These are phyloP conservation scores for Macroramphosus scolopax DNA, from an alignment of 2,797 vertebrate genomes.

Conservation along the genomic window DNA sequence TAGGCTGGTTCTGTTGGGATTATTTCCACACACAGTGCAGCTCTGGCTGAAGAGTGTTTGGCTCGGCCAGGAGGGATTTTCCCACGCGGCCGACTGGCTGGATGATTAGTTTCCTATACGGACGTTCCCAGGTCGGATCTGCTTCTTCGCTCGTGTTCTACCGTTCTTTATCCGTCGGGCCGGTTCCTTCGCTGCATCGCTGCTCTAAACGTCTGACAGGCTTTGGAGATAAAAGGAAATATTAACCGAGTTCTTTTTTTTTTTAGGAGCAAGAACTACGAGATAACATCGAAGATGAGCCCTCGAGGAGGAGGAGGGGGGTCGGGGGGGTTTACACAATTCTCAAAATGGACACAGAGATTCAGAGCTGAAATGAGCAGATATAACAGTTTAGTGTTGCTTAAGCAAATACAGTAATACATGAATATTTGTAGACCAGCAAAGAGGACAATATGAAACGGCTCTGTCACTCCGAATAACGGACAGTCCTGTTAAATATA, in stretches of 20 bases:
- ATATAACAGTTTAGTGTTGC: constrained; percentile 24
- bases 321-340: too few relatives aligned
- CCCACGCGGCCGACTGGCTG: constrained; percentile 28
- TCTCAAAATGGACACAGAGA: constrained; percentile 13
- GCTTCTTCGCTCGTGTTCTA: constrained; percentile 7
- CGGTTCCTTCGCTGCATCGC: background rate
- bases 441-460: constrained; percentile 27
- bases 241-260: too few relatives aligned
- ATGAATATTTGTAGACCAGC: constrained; percentile 37
- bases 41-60: constrained; percentile 10
- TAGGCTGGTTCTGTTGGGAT: constrained; percentile 21
- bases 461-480: too few relatives aligned
- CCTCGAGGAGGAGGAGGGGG: too few relatives aligned
- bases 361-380: constrained; percentile 10
- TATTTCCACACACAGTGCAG: too few relatives aligned
- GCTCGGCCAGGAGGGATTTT: constrained; percentile 38
- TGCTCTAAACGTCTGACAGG: constrained; percentile 42
- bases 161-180: constrained; percentile 19
- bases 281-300: too few relatives aligned
- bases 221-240: constrained; percentile 12
- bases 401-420: constrained; percentile 8
- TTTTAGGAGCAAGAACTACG: too few relatives aligned
- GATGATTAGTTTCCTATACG: constrained; percentile 21
- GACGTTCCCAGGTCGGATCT: constrained; percentile 15
- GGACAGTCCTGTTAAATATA: constrained; percentile 14